Conservation (phyloP, 2,888 invertebrate genomes). For the Troides oblongomaculatus region DNA sequence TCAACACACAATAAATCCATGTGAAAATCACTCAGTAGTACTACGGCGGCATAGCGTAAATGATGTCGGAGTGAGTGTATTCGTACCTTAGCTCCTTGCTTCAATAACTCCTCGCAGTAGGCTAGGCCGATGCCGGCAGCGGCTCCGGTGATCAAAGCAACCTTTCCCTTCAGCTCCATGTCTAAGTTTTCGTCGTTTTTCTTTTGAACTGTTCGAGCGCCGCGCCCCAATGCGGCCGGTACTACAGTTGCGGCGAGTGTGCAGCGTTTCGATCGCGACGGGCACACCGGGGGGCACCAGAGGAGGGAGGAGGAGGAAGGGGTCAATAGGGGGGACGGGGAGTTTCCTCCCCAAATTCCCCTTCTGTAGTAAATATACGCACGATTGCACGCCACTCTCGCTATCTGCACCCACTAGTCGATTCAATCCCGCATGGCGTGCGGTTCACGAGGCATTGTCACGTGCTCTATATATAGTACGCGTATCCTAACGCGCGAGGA, state of each 20-base stretch:
- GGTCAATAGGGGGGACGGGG: conserved; percentile 40
- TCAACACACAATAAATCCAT: conserved; percentile 22
- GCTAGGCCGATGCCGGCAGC: conserved; percentile 86
- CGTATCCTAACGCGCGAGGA: conserved; percentile 33
- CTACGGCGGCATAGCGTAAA: conserved; percentile 19
- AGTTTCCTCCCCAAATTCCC: conserved; percentile 56
- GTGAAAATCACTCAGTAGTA: conserved; percentile 17
- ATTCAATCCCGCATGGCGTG: conserved; percentile 48
- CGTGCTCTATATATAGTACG: conserved; percentile 39
- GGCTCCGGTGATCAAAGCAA: conserved; percentile 86
- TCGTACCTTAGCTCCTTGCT: conserved; percentile 86
- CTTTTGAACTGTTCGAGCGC: conserved; percentile 40
- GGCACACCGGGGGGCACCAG: conserved; percentile 37
- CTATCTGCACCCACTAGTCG: conserved; percentile 51
- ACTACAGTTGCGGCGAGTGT: conserved; percentile 47
- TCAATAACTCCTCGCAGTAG: conserved; percentile 85
- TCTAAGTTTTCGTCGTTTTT: conserved; percentile 36
- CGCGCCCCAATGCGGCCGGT: conserved; percentile 57
- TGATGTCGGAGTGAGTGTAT: neutral
- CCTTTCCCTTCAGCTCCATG: conserved; percentile 88
- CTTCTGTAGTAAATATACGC: conserved; percentile 71
- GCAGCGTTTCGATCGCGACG: conserved; percentile 72
- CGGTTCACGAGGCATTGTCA: conserved; percentile 38
- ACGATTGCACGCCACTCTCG: conserved; percentile 64
- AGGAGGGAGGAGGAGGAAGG: conserved; percentile 39